Evolutionary conservation across 1,140 invertebrate species (phyloP).

Genomic region (Trichonephila clavipes): DNA sequence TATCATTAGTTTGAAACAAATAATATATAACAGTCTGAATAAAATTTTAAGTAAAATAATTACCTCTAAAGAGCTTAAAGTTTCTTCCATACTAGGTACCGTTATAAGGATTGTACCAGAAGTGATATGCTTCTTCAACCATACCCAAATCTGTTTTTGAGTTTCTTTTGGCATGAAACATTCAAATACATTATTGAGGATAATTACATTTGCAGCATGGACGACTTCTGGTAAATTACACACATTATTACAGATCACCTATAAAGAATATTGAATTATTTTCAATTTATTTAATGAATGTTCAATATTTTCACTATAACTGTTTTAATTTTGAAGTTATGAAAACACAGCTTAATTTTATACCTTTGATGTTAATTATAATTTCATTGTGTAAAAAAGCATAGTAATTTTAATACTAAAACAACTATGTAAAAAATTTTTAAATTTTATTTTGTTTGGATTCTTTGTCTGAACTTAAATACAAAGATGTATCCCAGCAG

Average conservation of each 20-base stretch:
- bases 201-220: constrained; percentile 83
- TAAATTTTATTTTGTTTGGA: neutral
- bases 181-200: constrained; percentile 86
- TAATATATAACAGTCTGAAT: no score
- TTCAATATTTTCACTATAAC: no score
- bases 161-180: constrained; percentile 84
- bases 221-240: constrained; percentile 83
- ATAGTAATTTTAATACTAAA: neutral
- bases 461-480: no score
- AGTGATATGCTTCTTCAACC: constrained; percentile 83
- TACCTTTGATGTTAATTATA: no score
- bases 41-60: neutral
- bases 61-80: constrained; percentile 82
- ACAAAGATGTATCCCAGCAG: no score
- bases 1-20: no score
- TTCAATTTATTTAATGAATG: no score
- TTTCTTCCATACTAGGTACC: constrained; percentile 83
- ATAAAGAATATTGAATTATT: constrained; percentile 79
- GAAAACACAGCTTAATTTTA: no score
- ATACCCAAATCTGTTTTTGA: constrained; percentile 85
- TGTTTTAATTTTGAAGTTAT: no score
- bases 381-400: no score
- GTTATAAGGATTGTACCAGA: constrained; percentile 83
- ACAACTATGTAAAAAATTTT: neutral
- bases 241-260: constrained; percentile 84